Evolutionary conservation across 2,888 invertebrate species (phyloP).

Genomic region (Salpingus planirostris): DNA sequence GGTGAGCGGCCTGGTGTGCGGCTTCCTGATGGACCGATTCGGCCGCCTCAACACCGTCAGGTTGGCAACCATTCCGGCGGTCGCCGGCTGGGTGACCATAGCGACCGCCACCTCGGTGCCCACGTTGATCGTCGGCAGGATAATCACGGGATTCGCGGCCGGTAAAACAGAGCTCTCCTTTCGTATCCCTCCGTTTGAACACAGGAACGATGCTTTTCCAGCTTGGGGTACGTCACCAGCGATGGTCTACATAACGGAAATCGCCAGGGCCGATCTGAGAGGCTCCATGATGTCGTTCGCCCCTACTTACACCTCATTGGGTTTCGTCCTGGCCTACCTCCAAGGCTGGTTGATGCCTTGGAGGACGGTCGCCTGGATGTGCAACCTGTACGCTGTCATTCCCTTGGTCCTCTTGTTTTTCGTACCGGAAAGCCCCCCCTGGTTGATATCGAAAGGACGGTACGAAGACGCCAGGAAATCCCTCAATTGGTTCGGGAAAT

Average conservation of each 20-base stretch:
- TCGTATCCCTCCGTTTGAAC: neutral
- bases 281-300: constrained; percentile 51
- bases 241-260: constrained; percentile 53
- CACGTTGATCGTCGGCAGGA: constrained; percentile 44
- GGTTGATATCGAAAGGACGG: constrained; percentile 48
- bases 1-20: constrained; percentile 46
- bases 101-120: constrained; percentile 44
- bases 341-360: constrained; percentile 47
- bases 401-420: constrained; percentile 45
- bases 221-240: constrained; percentile 52
- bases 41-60: constrained; percentile 50
- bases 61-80: constrained; percentile 46
- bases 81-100: constrained; percentile 48
- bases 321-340: constrained; percentile 49
- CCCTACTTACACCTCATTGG: constrained; percentile 49
- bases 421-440: constrained; percentile 51
- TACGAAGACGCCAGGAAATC: constrained; percentile 46
- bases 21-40: constrained; percentile 47
- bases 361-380: constrained; percentile 49
- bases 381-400: constrained; percentile 44
- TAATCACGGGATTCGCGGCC: constrained; percentile 48
- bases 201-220: constrained; percentile 17
- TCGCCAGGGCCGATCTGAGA: constrained; percentile 48
- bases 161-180: constrained; percentile 37
- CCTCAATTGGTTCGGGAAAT: constrained; percentile 43